phyloP scores from a whole-genome alignment of 2,888 invertebrate species.

The Leptinotarsa haldemani region DNA sequence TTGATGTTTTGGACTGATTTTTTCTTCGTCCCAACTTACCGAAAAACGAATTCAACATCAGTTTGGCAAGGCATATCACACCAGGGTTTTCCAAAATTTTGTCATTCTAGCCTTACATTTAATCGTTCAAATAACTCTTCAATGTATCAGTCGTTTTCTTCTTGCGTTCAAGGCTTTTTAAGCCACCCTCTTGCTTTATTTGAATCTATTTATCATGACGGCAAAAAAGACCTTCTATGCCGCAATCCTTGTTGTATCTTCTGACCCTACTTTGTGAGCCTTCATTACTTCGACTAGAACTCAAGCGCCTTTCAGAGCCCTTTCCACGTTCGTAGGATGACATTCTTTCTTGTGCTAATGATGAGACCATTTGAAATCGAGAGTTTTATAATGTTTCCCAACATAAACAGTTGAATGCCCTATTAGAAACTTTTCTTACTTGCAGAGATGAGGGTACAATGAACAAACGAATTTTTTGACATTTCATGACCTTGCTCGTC shows the following conservation, averaged over 20 bases:
- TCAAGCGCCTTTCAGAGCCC: conserved; percentile 28
- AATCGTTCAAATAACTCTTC: conserved; percentile 4
- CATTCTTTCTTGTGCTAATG: conserved; percentile 49
- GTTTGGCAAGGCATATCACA: neutral
- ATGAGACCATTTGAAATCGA: conserved; percentile 27
- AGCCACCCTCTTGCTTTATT: conserved; percentile 54
- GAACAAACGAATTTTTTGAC: too few species aligned
- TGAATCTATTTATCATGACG: conserved; percentile 56
- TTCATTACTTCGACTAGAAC: conserved; percentile 55
- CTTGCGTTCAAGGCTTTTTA: neutral
- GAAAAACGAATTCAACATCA: conserved; percentile 32
- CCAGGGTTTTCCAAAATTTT: conserved; percentile 12
- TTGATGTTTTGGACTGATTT: conserved; percentile 39
- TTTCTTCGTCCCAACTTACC: conserved; percentile 39
- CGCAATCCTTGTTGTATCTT: conserved; percentile 47
- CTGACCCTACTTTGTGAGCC: conserved; percentile 58
- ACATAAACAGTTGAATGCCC: neutral
- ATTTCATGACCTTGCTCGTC: conserved; percentile 27
- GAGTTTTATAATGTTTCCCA: neutral
- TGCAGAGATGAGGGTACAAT: too few species aligned
- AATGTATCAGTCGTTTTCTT: neutral
- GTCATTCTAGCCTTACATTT: neutral
- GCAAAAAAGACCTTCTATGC: conserved; percentile 54
- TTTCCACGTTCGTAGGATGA: conserved; percentile 44
- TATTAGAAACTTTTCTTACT: conserved; percentile 48